A percentile compares a stretch with the other conserved stretches of the same genome.
phyloP scores from a whole-genome alignment of 2,797 vertebrate genomes.

The Octomys mimax region DNA sequence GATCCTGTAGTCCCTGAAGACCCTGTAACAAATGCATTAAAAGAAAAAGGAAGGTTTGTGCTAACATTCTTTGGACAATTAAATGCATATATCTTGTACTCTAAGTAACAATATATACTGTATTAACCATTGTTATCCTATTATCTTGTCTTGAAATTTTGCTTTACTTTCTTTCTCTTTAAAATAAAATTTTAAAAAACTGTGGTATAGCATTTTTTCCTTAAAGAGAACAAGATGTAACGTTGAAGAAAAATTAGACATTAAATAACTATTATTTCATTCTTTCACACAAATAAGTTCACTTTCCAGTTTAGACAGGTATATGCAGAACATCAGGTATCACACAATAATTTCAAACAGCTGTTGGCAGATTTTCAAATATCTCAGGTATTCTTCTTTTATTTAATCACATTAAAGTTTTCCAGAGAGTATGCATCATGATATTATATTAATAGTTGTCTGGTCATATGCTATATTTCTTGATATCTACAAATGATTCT shows the following conservation, averaged over 20 bases:
- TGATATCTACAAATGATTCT: slow-evolving; percentile 58
- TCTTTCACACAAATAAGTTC: slow-evolving; percentile 51
- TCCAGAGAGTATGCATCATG: slow-evolving; percentile 42
- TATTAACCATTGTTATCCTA: too few relatives aligned
- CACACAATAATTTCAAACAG: slow-evolving; percentile 71
- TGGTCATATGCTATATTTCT: slow-evolving; percentile 61
- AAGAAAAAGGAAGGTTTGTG: too few relatives aligned
- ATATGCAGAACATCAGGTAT: slow-evolving; percentile 58
- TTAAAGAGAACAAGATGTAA: slow-evolving; percentile 56
- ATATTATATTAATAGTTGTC: slow-evolving; percentile 64
- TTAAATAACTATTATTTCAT: slow-evolving; percentile 70
- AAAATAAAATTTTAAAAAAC: not conserved
- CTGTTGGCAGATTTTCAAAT: slow-evolving; percentile 76
- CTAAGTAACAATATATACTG: too few relatives aligned
- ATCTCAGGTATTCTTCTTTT: slow-evolving; percentile 64
- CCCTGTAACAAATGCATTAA: too few relatives aligned
- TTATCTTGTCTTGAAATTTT: too few relatives aligned
- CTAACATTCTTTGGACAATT: too few relatives aligned
- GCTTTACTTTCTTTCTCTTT: too few relatives aligned
- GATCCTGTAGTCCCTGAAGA: too few relatives aligned
- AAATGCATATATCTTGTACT: too few relatives aligned
- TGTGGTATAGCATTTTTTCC: not conserved
- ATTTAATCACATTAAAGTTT: slow-evolving; percentile 27
- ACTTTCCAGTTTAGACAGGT: slow-evolving; percentile 63
- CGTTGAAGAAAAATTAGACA: slow-evolving; percentile 14